These are phyloP conservation scores for Calypte anna DNA, from an alignment of 2,113 vertebrate species.

Conservation along the genomic window DNA sequence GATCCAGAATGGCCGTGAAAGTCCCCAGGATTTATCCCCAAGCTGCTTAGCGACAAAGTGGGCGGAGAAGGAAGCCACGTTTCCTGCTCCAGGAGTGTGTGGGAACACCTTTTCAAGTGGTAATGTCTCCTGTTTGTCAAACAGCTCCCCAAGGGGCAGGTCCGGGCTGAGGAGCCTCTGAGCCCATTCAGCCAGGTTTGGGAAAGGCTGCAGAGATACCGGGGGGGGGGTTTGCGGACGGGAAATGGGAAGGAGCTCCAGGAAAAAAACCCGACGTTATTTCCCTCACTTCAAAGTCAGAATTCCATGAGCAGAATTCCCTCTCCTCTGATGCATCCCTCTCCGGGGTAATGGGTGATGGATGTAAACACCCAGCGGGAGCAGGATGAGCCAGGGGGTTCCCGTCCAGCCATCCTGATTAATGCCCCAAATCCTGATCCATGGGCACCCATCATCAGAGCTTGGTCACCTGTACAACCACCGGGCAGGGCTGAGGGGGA, in stretches of 20 bases:
- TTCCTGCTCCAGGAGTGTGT: conserved; percentile 60
- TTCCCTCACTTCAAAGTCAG: conserved; percentile 48
- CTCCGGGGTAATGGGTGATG: background rate
- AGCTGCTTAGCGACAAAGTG: conserved; percentile 52
- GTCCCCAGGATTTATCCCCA: conserved; percentile 42
- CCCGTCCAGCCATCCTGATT: background rate
- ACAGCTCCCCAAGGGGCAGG: conserved; percentile 56
- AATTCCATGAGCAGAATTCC: background rate
- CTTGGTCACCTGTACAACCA: background rate
- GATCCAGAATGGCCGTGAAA: conserved; percentile 33
- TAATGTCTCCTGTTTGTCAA: conserved; percentile 69
- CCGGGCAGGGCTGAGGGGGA: background rate
- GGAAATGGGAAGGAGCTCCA: background rate
- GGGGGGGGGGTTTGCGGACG: background rate
- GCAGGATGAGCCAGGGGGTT: background rate
- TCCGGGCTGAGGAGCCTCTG: background rate
- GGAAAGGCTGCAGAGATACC: background rate
- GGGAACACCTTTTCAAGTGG: conserved; percentile 72
- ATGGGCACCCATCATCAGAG: background rate
- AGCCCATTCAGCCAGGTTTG: conserved; percentile 24
- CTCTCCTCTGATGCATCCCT: background rate
- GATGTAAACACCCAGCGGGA: background rate
- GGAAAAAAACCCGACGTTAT: background rate
- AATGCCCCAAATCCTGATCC: background rate
- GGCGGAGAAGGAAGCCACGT: conserved; percentile 60